Percentiles rank a stretch among this genome's conserved stretches.
Conservation (phyloP, 2,888 invertebrate genomes). For the Drosophila testacea region DNA sequence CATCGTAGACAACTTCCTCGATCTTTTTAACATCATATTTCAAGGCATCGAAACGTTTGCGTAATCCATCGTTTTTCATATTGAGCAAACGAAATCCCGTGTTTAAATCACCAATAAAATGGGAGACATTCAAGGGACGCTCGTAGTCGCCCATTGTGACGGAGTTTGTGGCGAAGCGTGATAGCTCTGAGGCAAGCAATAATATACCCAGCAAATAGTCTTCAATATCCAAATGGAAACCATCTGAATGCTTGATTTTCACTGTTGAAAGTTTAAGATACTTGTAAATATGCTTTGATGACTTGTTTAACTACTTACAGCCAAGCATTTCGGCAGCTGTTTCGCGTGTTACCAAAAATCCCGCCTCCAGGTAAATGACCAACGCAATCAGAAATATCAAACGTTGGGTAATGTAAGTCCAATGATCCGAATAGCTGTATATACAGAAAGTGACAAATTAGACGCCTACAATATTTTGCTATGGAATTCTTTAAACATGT, state of each 20-base stretch:
- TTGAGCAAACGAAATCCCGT: constrained; percentile 95
- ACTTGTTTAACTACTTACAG: constrained; percentile 86
- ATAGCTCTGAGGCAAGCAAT: constrained; percentile 93
- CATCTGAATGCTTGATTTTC: constrained; percentile 88
- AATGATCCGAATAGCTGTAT: constrained; percentile 92
- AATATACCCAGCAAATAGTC: constrained; percentile 95
- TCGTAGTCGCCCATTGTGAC: constrained; percentile 94
- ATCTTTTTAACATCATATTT: constrained; percentile 98
- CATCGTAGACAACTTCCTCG: constrained; percentile 94
- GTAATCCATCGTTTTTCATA: constrained; percentile 94
- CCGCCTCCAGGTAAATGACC: constrained; percentile 92
- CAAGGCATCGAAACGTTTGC: constrained; percentile 94
- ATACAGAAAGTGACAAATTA: constrained; percentile 22
- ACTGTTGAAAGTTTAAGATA: constrained; percentile 86
- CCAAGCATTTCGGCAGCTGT: constrained; percentile 92
- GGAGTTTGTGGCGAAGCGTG: constrained; percentile 93
- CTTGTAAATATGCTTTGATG: neutral
- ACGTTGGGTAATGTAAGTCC: constrained; percentile 93
- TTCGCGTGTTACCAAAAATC: constrained; percentile 90
- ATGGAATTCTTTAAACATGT: constrained; percentile 1
- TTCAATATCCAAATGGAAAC: constrained; percentile 95
- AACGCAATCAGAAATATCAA: constrained; percentile 92
- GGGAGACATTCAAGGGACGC: constrained; percentile 92
- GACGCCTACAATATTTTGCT: constrained; percentile 23
- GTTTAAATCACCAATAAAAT: constrained; percentile 94